Base-by-base conservation (phyloP, 2,888 invertebrate genomes). In the Balanococcus diminutus region DNA sequence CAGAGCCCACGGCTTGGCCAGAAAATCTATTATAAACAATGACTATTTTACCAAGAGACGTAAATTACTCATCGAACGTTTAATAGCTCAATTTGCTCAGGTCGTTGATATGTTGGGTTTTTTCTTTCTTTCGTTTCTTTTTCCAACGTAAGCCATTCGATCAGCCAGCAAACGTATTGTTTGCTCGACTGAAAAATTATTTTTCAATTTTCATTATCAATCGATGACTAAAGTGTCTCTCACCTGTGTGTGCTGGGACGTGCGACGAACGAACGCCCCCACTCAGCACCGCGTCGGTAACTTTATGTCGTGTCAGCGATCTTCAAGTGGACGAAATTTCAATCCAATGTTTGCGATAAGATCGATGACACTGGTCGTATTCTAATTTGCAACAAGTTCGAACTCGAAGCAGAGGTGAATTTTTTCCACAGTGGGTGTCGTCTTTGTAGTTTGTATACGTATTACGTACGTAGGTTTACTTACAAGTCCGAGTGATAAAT, bases 41-140 rank as follows among this genome's bases (percentile, higher is more conserved):
- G 81, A 81, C 81, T 25, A 42, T 39, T 36, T 16, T 39, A 14
- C 16, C 28, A 32, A 67, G 36, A n/a, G 5, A 28, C 61, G 36
- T 83, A 83, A 83, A 83, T 83, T 83, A 83, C 83, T 83, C 61
- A 83, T 61, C 83, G 19, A 22, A 83, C 51, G 82, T 82, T 28
- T 67, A 36, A 83, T 83, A 83, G 61, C 83, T 83, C 36, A 83
- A 83, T 83, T 83, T 83, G 83, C 83, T 28, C 56, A 82, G 51
- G 51, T 46, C 82, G 82, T 72, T 72, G 9, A 8, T 56, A 6
- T 14, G 42, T 42, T 56, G 5, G 8, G 19, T 14, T 22, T 19
- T 56, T 46, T 46, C 2, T 46, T n/a, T n/a, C 16, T 46, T n/a
- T 46, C 46, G n/a, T 46, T 36, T 36, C 4, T 36, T 11, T 42